These are phyloP conservation scores for Embidobia sp. DNA, from an alignment of 2,888 invertebrate genomes.

Conservation along the genomic window DNA sequence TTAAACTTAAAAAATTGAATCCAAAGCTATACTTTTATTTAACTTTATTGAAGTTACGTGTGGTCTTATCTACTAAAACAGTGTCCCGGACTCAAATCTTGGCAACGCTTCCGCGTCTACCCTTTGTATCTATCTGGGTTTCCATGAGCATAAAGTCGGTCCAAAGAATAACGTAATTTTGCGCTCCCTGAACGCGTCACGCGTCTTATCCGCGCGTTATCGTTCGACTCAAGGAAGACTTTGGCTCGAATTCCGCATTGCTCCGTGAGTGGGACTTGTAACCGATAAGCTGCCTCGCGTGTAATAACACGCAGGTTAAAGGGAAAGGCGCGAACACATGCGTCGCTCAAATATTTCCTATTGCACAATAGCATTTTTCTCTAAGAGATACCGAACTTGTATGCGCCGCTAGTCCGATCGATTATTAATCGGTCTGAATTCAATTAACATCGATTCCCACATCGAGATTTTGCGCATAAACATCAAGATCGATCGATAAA, in stretches of 20 bases:
- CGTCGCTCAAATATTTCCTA: slow-evolving; percentile 35
- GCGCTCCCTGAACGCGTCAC: slow-evolving; percentile 27
- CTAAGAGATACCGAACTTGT: too few relatives aligned
- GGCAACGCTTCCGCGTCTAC: slow-evolving; percentile 25
- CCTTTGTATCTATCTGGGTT: slow-evolving; percentile 57
- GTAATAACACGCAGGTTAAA: slow-evolving; percentile 54
- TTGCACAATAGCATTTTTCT: slow-evolving; percentile 47
- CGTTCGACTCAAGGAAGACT: slow-evolving; percentile 49
- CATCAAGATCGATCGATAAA: slow-evolving; percentile 20
- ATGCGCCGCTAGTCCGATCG: slow-evolving; percentile 9
- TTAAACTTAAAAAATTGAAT: too few relatives aligned
- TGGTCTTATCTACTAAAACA: too few relatives aligned
- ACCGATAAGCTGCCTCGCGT: slow-evolving; percentile 44
- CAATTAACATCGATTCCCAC: slow-evolving; percentile 31
- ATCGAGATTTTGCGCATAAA: slow-evolving; percentile 29
- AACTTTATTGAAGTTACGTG: too few relatives aligned
- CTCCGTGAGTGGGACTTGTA: slow-evolving; percentile 53
- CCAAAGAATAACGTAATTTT: slow-evolving; percentile 27
- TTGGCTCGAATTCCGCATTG: slow-evolving; percentile 57
- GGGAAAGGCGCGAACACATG: slow-evolving; percentile 48
- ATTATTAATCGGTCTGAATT: slow-evolving; percentile 38
- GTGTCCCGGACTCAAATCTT: too few relatives aligned
- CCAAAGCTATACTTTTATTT: too few relatives aligned
- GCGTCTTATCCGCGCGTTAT: slow-evolving; percentile 56
- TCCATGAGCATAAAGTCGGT: slow-evolving; percentile 36